Conservation (phyloP, 2,888 invertebrate species). For the Antheraea yamamai region DNA sequence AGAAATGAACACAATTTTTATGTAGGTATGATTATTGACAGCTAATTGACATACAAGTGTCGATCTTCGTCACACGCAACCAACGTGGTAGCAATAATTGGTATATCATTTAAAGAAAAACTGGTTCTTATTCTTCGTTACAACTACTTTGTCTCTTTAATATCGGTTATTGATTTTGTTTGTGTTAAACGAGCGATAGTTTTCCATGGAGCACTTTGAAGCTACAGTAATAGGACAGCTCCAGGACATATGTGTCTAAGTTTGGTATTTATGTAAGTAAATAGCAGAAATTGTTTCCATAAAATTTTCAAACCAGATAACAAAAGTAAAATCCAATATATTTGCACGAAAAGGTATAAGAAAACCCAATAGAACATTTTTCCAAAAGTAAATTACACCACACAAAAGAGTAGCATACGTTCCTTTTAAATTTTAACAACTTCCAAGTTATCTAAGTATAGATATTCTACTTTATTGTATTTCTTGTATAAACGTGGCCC, state of each 20-base stretch:
- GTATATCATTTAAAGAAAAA: not conserved
- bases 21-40: constrained; percentile 3
- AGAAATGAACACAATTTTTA: not conserved
- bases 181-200: not conserved
- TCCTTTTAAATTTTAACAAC: not conserved
- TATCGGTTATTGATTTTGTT: not conserved
- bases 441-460: too few species aligned
- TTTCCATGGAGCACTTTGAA: not conserved
- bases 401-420: not conserved
- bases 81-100: not conserved
- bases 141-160: not conserved
- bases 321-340: not conserved
- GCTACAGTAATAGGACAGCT: not conserved
- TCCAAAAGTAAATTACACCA: not conserved
- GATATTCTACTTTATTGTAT: not conserved
- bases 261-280: too few species aligned
- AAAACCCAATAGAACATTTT: not conserved
- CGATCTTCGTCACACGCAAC: not conserved
- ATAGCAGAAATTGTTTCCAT: not conserved
- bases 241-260: too few species aligned
- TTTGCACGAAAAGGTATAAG: not conserved
- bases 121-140: not conserved
- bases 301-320: not conserved
- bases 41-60: not conserved
- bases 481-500: not conserved